Evolutionary conservation across 2,888 invertebrate species (phyloP), one percentile per base, ranked within the genome.

Genomic region (Tillus elongatus): DNA sequence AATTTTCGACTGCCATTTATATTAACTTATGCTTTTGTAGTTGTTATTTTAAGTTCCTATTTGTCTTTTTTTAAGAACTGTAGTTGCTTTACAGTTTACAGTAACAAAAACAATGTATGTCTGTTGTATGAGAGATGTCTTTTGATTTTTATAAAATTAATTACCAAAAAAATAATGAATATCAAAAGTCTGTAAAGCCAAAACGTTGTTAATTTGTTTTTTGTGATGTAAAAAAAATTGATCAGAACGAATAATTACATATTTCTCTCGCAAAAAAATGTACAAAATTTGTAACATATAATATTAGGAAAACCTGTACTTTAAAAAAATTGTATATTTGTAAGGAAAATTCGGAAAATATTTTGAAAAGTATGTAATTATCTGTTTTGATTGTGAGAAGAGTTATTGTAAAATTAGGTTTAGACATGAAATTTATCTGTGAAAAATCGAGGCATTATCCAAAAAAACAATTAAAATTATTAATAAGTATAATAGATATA

Each of bases 11-110:
- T 58, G 58, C 59, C 58, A 58, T 58, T 58, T 56, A 42, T 49
- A 49, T 52, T 57, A 56, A 56, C 49, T 56, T 53, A 57, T 57
- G 53, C 54, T 57, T 57, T 51, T 49, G 42, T 57, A 55, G 53
- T 52, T 52, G 52, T 37, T 48, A 43, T 54, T n/a, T 56, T 58
- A 58, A 57, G 59, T 59, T 59, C 59, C 59, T 59, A 59, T 56
- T 44, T 43, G 40, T 42, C 42, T 47, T 53, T 42, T 41, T 36
- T 36, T 15, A 34, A 36, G 33, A 39, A 39, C 42, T 39, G 41
- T 42, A 42, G 39, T 26, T 34, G 34, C 34, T 26, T 42, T 40
- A 33, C 39, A 34, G n/a, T n/a, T n/a, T n/a, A n/a, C n/a, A n/a
- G n/a, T n/a, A n/a, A 34, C 29, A 39, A 39, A 31, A 26, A 15